Conservation (phyloP, 2,113 vertebrate genomes). For the Forbesichthys papilliferus region DNA sequence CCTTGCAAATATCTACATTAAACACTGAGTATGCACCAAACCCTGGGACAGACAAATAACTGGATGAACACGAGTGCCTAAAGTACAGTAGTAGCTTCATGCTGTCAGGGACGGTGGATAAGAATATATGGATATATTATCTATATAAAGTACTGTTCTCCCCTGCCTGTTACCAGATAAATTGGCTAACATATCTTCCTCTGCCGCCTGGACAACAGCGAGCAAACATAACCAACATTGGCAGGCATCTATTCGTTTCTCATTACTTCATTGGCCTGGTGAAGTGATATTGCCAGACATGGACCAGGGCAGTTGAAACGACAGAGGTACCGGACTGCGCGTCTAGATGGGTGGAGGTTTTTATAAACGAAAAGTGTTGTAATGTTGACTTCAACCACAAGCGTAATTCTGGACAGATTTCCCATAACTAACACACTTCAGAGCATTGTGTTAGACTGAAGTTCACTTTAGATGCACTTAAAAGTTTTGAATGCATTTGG, state of each 20-base stretch:
- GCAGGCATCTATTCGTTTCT: constrained; percentile 37
- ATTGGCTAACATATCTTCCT: constrained; percentile 29
- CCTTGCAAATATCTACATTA: not conserved
- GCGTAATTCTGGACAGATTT: too few relatives aligned
- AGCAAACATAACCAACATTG: constrained; percentile 44
- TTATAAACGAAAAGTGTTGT: too few relatives aligned
- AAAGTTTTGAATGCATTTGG: too few relatives aligned
- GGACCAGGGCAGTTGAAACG: constrained; percentile 13
- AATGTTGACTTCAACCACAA: too few relatives aligned
- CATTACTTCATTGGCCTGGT: constrained; percentile 27
- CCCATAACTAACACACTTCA: too few relatives aligned
- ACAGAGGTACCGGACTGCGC: too few relatives aligned
- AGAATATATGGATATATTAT: constrained; percentile 25
- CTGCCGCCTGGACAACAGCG: constrained; percentile 48
- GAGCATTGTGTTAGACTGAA: too few relatives aligned
- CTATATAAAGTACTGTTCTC: constrained; percentile 5
- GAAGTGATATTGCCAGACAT: constrained; percentile 30
- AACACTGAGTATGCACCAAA: not conserved
- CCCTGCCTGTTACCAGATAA: constrained; percentile 24
- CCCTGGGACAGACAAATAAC: not conserved
- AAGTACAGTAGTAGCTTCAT: constrained; percentile 1
- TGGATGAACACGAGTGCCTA: not conserved
- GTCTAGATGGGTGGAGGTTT: too few relatives aligned
- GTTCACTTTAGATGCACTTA: too few relatives aligned
- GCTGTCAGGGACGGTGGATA: constrained; percentile 12